Conservation (phyloP, 2,113 vertebrate genomes). For the Uropsilus gracilis region DNA sequence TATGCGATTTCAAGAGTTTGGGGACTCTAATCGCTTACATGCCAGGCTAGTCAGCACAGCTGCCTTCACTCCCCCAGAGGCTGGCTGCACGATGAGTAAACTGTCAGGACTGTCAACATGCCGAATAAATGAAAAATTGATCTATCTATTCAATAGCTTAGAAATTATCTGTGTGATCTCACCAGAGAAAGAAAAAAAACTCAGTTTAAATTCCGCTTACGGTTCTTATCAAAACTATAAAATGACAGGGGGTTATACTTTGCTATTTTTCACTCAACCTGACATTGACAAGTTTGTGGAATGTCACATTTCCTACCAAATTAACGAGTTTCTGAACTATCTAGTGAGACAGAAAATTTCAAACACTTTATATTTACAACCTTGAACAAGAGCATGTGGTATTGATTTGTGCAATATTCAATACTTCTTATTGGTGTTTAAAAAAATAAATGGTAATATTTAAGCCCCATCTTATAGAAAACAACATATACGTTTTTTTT, state of each 20-base stretch:
- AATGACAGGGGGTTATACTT: conserved; percentile 3
- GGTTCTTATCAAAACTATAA: conserved; percentile 57
- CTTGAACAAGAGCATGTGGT: conserved; percentile 52
- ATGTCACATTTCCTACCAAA: conserved; percentile 34
- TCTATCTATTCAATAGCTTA: conserved; percentile 25
- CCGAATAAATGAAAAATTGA: conserved; percentile 61
- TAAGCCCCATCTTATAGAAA: not conserved
- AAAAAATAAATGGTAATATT: conserved; percentile 50
- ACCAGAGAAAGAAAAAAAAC: conserved; percentile 25
- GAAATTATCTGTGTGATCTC: conserved; percentile 44
- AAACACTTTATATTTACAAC: conserved; percentile 32
- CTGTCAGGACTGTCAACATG: conserved; percentile 41
- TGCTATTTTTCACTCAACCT: conserved; percentile 26
- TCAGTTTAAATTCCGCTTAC: conserved; percentile 45
- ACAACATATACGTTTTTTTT: not conserved
- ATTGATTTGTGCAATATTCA: conserved; percentile 47
- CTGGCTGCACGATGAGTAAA: conserved; percentile 71
- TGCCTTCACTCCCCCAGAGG: conserved; percentile 61
- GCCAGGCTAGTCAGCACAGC: not conserved
- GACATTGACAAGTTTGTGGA: not conserved
- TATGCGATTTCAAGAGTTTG: conserved; percentile 20
- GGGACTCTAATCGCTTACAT: not conserved
- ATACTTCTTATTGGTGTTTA: conserved; percentile 52
- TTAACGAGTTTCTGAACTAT: conserved; percentile 17
- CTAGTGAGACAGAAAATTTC: conserved; percentile 50